Evolutionary conservation across 2,797 vertebrate genomes (phyloP), one percentile per base, ranked within the genome.

Genomic region (Sebastes taczanowskii): DNA sequence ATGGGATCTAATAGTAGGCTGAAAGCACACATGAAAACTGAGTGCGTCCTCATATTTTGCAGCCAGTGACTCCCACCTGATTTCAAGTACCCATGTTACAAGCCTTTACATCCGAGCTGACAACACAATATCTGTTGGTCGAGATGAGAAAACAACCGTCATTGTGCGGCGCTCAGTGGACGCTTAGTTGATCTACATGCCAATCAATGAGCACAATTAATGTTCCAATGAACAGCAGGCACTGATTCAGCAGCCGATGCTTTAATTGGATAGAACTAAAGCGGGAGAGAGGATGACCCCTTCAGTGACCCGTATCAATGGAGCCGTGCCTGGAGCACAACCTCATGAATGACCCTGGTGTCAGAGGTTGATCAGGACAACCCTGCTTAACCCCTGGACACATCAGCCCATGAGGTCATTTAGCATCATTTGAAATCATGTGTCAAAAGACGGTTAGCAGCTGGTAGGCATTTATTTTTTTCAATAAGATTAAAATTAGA

Each of bases 301-400:
- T 90, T 69, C 83, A 58, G 18, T 92, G 93, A 96, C 94, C 94
- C 89, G 83, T 90, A 88, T 90, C 90, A 92, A 91, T 91, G 86
- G 81, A 89, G 81, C 83, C 11, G 76, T 88, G 89, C 88, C 90
- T 80, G 78, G 74, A 93, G 93, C 89, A 82, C 79, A 86, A 92
- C 93, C 94, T 89, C 69, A 77, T 84, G 87, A 89, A 84, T 94
- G 94, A 95, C 95, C 95, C 90, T n/a, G 61, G 88, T 91, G 95
- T 96, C 95, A 96, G 83, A 93, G 95, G 95, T 95, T 88, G 92
- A 94, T 90, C 92, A 85, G 93, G 89, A 92, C 88, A 91, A 86
- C 91, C 90, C 92, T 81, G 89, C 86, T 95, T 95, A 94, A 95
- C 94, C 95, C 76, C 49, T 63, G 83, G 80, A 94, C 91, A 93